Conservation (phyloP, 1,140 invertebrate genomes). For the Spodoptera litura region DNA sequence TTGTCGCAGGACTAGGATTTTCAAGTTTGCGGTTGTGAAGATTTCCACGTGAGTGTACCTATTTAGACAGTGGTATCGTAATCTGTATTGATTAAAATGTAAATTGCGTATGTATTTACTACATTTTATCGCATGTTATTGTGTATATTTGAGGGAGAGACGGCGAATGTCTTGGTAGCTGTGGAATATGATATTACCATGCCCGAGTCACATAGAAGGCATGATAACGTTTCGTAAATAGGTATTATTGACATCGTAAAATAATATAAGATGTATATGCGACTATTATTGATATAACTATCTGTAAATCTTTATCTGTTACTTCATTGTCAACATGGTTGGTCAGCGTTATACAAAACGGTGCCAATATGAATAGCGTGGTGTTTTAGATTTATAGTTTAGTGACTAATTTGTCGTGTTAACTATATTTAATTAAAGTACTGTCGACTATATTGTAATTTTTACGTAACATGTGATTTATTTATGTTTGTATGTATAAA, state of each 20-base stretch:
- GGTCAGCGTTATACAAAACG: constrained; percentile 62
- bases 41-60: constrained; percentile 71
- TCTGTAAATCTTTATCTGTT: constrained; percentile 39
- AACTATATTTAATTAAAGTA: not conserved
- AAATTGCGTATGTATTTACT: constrained; percentile 58
- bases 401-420: constrained; percentile 9
- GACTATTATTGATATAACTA: constrained; percentile 16
- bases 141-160: constrained; percentile 85
- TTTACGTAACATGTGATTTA: not conserved
- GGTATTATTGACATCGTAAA: constrained; percentile 6
- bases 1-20: constrained; percentile 78
- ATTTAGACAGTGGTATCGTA: constrained; percentile 68
- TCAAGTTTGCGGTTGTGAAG: constrained; percentile 76
- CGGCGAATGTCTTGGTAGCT: constrained; percentile 71
- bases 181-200: constrained; percentile 67
- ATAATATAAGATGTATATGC: not conserved
- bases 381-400: constrained; percentile 23
- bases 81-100: constrained; percentile 63
- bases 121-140: constrained; percentile 60
- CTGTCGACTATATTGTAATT: not conserved
- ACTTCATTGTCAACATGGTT: constrained; percentile 56
- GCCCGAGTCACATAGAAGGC: constrained; percentile 54
- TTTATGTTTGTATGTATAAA: not conserved
- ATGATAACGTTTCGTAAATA: constrained; percentile 18
- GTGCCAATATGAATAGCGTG: constrained; percentile 51